Percentiles rank a stretch among this genome's conserved stretches.
These are phyloP conservation scores for Brachyhypopomus occidentalis DNA, from an alignment of 2,113 vertebrate species.

Conservation along the genomic window DNA sequence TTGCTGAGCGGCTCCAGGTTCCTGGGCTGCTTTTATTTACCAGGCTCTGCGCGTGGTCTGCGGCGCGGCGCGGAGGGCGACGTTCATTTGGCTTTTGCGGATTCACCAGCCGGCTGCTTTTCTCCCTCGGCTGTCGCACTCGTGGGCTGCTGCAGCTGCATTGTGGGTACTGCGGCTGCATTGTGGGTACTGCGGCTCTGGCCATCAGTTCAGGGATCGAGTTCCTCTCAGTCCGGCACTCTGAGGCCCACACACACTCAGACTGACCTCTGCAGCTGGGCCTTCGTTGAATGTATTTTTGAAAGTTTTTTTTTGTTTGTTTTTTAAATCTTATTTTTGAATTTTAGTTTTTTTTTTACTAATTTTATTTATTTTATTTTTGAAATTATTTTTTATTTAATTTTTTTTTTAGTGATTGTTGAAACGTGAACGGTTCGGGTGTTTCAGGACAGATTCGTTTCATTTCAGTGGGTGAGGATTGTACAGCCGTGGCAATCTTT, in stretches of 20 bases:
- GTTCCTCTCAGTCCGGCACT: conserved; percentile 46
- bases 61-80: conserved; percentile 56
- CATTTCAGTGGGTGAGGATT: conserved; percentile 32
- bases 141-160: conserved; percentile 34
- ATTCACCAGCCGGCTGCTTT: conserved; percentile 25
- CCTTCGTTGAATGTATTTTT: conserved; percentile 77
- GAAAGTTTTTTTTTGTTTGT: conserved; percentile 55
- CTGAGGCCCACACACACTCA: conserved; percentile 56
- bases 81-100: background rate
- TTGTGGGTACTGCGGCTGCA: conserved; percentile 51
- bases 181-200: conserved; percentile 47
- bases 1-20: conserved; percentile 53
- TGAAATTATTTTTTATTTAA: conserved; percentile 62
- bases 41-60: conserved; percentile 62
- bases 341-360: conserved; percentile 53
- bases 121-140: background rate
- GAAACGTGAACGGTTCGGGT: conserved; percentile 58
- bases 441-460: conserved; percentile 50
- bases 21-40: conserved; percentile 47
- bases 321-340: conserved; percentile 52
- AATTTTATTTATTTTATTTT: conserved; percentile 51
- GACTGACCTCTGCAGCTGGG: conserved; percentile 75
- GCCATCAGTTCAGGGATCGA: conserved; percentile 43
- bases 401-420: conserved; percentile 39
- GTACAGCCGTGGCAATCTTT: conserved; percentile 46